phyloP scores from a whole-genome alignment of 2,113 vertebrate genomes.

The Grantiella picta region DNA sequence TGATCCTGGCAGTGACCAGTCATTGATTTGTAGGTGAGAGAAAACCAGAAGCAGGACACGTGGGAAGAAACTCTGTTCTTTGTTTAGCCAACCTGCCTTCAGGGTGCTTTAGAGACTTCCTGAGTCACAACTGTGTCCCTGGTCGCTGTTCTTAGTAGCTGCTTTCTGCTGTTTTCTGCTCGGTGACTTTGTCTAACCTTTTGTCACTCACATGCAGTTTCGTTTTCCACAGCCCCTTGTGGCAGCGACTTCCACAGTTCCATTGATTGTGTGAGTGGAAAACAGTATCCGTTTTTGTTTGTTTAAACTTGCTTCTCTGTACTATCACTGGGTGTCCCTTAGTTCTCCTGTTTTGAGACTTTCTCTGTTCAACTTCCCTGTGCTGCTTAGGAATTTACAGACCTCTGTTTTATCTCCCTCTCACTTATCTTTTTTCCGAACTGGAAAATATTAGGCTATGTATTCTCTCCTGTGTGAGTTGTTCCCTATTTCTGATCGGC shows the following conservation, averaged over 20 bases:
- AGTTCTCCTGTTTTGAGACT: neutral
- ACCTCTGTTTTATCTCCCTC: neutral
- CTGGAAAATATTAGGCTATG: neutral
- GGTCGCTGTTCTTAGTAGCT: accelerated
- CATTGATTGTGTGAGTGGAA: neutral
- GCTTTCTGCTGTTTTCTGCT: neutral
- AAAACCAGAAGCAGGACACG: neutral
- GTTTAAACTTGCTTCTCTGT: neutral
- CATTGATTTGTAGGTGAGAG: accelerated
- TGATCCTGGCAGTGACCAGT: neutral
- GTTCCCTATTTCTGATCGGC: neutral
- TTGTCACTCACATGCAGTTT: neutral
- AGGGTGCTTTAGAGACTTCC: neutral
- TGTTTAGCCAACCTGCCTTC: neutral
- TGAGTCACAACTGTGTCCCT: accelerated
- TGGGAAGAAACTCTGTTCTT: neutral
- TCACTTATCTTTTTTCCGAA: neutral
- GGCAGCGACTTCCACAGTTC: neutral
- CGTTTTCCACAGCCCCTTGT: neutral
- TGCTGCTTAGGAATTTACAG: neutral
- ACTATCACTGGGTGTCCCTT: neutral
- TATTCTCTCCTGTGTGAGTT: neutral
- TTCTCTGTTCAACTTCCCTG: neutral
- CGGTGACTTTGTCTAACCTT: neutral
- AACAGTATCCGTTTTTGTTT: neutral